Base-by-base conservation (phyloP, 2,888 invertebrate species). In the Melinaea menophilus region DNA sequence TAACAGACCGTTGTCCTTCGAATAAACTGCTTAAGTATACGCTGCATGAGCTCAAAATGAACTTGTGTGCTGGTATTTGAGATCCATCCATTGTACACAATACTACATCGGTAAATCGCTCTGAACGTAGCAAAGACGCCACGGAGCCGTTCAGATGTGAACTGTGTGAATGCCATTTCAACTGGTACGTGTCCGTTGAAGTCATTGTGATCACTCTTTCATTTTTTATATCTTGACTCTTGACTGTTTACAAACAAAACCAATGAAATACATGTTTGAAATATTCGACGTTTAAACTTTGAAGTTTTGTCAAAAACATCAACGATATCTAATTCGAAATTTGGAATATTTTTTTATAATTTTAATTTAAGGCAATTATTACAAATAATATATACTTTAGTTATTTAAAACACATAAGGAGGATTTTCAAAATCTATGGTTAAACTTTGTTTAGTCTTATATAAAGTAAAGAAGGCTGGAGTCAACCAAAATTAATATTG, bases 101-200 rank as follows among this genome's bases (percentile, higher is more conserved):
- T 66, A 95, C 93, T 62, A 96, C 96, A 82, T 96, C 96, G 55
- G 96, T 95, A 80, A 95, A 96, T 71, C 95, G 93, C 79, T 96
- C 96, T 76, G 95, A 95, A 66, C 95, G 94, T 22, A 94, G 93
- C 75, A 95, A 84, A 22, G 95, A 94, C 65, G 96, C 95, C 58
- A 96, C 95, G 68, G 95, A 96, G 59, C 95, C 94, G 85, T 96
- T 96, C 75, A 96, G 91, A 87, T 96, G 95, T 41, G 94, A 93
- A 75, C 94, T 93, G 90, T 95, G 96, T 71, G 96, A 96, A 85
- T 96, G 95, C 96, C 96, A 96, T 91, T 96, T 96, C 61, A 96
- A 91, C 85, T 96, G 96, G 84, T 96, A 96, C 75, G 96, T 96
- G 84, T 96, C 96, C 75, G 93, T 91, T 67, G 91, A 88, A 73